A percentile compares a stretch with the other conserved stretches of the same genome.
phyloP scores from a whole-genome alignment of 2,888 invertebrate species.

The Pogonocherus hispidulus region DNA sequence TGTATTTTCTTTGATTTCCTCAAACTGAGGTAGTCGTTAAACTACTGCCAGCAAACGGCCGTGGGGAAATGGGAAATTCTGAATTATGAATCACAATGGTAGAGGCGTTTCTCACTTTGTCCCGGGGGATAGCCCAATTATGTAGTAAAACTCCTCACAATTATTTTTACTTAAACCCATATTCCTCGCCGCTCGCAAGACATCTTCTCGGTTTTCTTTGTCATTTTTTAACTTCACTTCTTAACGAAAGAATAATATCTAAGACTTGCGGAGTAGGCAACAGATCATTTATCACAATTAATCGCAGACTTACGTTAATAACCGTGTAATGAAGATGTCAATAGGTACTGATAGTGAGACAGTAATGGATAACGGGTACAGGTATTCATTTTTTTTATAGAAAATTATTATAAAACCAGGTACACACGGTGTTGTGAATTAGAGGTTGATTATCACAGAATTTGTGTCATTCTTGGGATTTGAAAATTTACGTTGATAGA shows the following conservation, averaged over 20 bases:
- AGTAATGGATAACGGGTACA: no score
- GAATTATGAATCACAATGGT: not conserved
- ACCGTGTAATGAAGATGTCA: not conserved
- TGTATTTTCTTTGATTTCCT: no score
- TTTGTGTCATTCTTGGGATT: no score
- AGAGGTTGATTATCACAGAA: no score
- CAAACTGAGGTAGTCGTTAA: conserved; percentile 1
- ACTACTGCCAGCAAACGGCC: not conserved
- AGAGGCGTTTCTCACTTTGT: not conserved
- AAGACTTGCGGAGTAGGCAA: not conserved
- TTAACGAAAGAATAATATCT: not conserved
- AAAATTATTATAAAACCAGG: no score
- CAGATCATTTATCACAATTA: conserved; percentile 8
- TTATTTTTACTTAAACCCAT: not conserved
- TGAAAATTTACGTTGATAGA: no score
- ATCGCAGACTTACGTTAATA: not conserved
- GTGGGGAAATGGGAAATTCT: conserved; percentile 7
- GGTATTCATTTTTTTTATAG: no score
- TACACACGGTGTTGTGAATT: no score
- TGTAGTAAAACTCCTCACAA: not conserved
- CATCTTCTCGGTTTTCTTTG: not conserved
- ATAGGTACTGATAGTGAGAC: no score
- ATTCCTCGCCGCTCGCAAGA: not conserved
- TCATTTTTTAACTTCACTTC: not conserved
- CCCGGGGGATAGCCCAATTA: not conserved